phyloP scores from a whole-genome alignment of 2,797 vertebrate species.

The Eulemur albifrons region DNA sequence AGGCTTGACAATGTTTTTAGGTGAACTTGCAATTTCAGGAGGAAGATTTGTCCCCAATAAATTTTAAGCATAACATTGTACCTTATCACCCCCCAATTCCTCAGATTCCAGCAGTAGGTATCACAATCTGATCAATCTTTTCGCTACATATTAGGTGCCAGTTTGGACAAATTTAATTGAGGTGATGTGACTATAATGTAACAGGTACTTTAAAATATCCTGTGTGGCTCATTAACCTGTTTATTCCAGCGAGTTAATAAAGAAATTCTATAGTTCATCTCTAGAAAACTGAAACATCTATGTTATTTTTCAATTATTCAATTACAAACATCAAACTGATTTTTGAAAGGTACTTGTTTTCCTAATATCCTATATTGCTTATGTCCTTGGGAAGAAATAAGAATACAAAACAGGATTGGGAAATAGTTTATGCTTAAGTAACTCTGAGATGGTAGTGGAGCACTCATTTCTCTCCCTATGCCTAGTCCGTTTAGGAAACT shows the following conservation, averaged over 20 bases:
- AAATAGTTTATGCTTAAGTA: not conserved
- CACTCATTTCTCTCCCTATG: not conserved
- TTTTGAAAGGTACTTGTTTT: not conserved
- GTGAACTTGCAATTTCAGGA: not conserved
- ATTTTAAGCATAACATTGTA: not conserved
- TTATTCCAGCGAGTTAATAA: conserved; percentile 6
- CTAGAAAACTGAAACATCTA: not conserved
- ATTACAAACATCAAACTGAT: not conserved
- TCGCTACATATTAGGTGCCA: not conserved
- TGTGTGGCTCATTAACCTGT: not conserved
- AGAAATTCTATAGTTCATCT: not conserved
- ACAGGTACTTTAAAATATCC: not conserved
- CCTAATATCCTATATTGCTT: not conserved
- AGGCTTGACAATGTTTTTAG: not conserved
- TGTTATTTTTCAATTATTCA: conserved; percentile 27
- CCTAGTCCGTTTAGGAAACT: not conserved
- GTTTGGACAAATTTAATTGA: conserved; percentile 22
- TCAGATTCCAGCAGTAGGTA: not conserved
- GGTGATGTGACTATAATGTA: not conserved
- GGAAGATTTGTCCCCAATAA: not conserved
- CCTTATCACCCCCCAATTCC: not conserved
- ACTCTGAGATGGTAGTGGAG: not conserved
- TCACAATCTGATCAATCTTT: not conserved
- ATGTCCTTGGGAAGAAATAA: conserved; percentile 1
- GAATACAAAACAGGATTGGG: not conserved